Percentiles rank a stretch among this genome's conserved stretches.
Conservation (phyloP, 2,113 vertebrate genomes). For the Pristiophorus japonicus region DNA sequence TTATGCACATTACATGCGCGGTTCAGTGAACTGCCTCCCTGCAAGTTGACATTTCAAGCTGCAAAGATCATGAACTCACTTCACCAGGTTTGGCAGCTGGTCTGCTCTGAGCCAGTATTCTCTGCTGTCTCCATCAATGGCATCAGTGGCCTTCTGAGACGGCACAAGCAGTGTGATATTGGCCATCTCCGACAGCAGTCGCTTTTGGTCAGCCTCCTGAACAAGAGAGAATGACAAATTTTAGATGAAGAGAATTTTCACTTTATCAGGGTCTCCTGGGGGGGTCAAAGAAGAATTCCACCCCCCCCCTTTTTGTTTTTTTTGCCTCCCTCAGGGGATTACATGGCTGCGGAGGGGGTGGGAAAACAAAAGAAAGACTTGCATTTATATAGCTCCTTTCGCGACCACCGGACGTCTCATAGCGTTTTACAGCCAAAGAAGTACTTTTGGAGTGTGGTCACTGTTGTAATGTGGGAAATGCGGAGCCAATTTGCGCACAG, state of each 20-base stretch:
- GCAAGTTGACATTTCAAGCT: no score
- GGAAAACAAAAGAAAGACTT: neutral
- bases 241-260: neutral
- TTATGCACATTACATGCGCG: neutral
- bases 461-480: neutral
- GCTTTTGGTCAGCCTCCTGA: conserved; percentile 63
- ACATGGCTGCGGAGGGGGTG: no score
- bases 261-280: neutral
- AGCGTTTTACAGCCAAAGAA: neutral
- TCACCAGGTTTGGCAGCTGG: conserved; percentile 71
- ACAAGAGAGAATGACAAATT: neutral
- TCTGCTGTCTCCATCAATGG: conserved; percentile 67
- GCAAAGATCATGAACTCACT: conserved; percentile 50
- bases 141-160: conserved; percentile 60
- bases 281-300: neutral
- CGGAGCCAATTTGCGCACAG: neutral
- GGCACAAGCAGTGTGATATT: conserved; percentile 81
- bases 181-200: conserved; percentile 50
- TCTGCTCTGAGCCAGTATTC: conserved; percentile 67
- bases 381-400: neutral
- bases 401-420: neutral
- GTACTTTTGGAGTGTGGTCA: neutral
- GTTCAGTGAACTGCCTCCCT: neutral
- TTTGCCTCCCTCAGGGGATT: neutral
- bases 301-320: neutral